A percentile compares a stretch with the other conserved stretches of the same genome.
Conservation (phyloP, 1,140 invertebrate species). For the Procambarus virginalis region DNA sequence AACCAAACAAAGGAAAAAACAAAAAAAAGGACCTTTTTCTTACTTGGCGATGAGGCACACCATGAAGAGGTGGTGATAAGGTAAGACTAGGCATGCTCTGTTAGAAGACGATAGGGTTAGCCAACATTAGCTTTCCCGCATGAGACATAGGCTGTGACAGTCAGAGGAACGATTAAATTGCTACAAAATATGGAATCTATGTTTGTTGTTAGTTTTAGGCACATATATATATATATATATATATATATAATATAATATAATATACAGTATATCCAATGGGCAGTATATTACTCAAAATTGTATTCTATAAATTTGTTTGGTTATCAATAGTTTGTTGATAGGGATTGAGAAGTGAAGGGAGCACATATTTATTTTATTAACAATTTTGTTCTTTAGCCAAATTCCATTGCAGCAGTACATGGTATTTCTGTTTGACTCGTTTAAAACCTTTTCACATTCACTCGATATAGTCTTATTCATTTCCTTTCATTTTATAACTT, state of each 20-base stretch:
- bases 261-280: background rate
- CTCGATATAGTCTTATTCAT: too few relatives aligned
- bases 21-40: background rate
- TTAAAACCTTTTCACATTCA: too few relatives aligned
- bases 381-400: too few relatives aligned
- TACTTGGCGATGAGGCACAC: background rate
- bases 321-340: too few relatives aligned
- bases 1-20: background rate
- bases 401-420: too few relatives aligned
- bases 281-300: background rate
- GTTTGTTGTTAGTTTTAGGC: conserved; percentile 31
- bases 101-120: conserved; percentile 17
- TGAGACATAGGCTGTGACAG: conserved; percentile 56
- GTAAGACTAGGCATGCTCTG: conserved; percentile 3
- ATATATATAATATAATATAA: too few relatives aligned
- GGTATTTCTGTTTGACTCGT: too few relatives aligned
- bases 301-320: background rate
- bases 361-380: too few relatives aligned
- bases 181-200: conserved; percentile 29
- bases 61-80: background rate
- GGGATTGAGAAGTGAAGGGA: too few relatives aligned
- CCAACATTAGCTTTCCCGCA: conserved; percentile 23
- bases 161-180: conserved; percentile 49
- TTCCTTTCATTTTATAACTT: too few relatives aligned
- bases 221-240: background rate